Conservation (phyloP, 2,888 invertebrate species). For the Mystacides longicornis region DNA sequence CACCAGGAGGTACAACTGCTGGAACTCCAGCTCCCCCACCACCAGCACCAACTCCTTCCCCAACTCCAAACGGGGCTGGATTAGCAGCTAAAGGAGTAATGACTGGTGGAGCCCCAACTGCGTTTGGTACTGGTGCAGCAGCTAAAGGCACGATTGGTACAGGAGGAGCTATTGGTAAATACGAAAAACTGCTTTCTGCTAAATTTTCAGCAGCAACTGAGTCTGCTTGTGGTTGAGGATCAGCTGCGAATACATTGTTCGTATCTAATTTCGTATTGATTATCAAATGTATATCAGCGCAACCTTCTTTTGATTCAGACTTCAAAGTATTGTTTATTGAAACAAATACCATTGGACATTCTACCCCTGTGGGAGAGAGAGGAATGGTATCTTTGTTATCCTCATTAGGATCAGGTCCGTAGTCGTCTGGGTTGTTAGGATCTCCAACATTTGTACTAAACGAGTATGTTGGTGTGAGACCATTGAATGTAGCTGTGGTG, state of each 20-base stretch:
- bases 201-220: slow-evolving; percentile 9
- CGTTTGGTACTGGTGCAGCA: slow-evolving; percentile 25
- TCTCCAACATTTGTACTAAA: not conserved
- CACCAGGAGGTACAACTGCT: slow-evolving; percentile 4
- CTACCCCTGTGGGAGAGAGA: slow-evolving; percentile 30
- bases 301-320: slow-evolving; percentile 55
- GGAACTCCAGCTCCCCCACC: slow-evolving; percentile 5
- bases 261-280: slow-evolving; percentile 63
- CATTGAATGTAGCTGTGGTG: slow-evolving; percentile 5
- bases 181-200: slow-evolving; percentile 6
- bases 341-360: slow-evolving; percentile 52
- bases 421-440: slow-evolving; percentile 11
- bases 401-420: not conserved
- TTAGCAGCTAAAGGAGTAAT: not conserved
- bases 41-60: slow-evolving; percentile 8
- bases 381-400: slow-evolving; percentile 8
- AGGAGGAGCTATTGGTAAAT: slow-evolving; percentile 17
- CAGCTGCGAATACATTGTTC: slow-evolving; percentile 43
- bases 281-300: slow-evolving; percentile 62
- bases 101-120: slow-evolving; percentile 19
- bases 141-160: slow-evolving; percentile 15
- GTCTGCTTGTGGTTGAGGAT: slow-evolving; percentile 31
- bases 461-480: slow-evolving; percentile 7
- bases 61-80: slow-evolving; percentile 4
- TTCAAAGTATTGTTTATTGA: slow-evolving; percentile 48